Evolutionary conservation across 2,113 vertebrate genomes (phyloP), one percentile per base, ranked within the genome.

Genomic region (Alligator sinensis): DNA sequence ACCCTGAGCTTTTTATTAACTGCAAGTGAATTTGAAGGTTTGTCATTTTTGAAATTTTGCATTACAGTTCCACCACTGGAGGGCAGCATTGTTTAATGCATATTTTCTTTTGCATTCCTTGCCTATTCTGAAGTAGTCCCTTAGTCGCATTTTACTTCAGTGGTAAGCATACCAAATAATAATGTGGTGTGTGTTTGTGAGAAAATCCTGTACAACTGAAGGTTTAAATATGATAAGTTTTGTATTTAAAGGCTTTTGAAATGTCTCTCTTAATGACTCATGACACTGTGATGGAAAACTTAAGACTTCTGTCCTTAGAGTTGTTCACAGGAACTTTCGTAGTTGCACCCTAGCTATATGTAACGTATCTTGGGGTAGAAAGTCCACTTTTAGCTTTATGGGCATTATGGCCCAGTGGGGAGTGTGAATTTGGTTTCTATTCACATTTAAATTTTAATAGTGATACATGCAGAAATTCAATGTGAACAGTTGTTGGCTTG

Each of bases 81-180:
- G 91, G 86, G 91, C 77, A 89, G 62, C 54, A 55, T 88, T 85
- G 86, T 59, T 88, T 84, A 60, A 80, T 47, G 38, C 14, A 92
- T 60, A 4, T 72, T 15, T 68, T 72, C 58, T 28, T 57, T 34
- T 57, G 11, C 21, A 28, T 17, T 18, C 13, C 24, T 8, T 21
- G 27, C 47, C 19, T 25, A 27, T n/a, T 25, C 12, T 24, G 11
- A 62, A 80, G 28, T 72, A 16, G 11, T 47, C 74, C 34, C 21
- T 4, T 27, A 25, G 54, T 54, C 9, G 3, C 11, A 14, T 58
- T 14, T 10, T 28, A 34, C 55, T 55, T 57, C 47, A 77, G 30
- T 24, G 28, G 54, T 18, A 25, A 61, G n/a, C 28, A 5, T n/a
- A 28, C 11, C 17, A 61, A 54, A 61, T 27, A 27, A 70, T 57